Evolutionary conservation across 2,888 invertebrate species (phyloP).

Genomic region (Nebria salina): DNA sequence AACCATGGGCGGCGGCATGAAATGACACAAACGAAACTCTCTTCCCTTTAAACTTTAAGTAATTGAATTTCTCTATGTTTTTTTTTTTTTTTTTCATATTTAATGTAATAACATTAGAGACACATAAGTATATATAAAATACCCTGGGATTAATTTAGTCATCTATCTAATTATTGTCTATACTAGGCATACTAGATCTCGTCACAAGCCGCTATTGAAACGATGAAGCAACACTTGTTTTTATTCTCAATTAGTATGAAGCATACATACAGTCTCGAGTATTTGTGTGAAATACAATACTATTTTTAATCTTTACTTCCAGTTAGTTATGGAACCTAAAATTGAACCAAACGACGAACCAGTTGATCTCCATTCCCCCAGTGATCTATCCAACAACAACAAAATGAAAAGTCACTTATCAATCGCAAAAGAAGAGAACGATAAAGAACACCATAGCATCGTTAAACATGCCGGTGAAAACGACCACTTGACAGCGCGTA

Average conservation of each 20-base stretch:
- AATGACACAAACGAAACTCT: background rate
- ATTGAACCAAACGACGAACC: conserved; percentile 59
- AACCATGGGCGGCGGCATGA: background rate
- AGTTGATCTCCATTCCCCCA: conserved; percentile 62
- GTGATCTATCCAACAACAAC: conserved; percentile 65
- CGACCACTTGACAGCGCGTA: conserved; percentile 59
- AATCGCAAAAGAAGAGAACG: conserved; percentile 66
- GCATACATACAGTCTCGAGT: too few species aligned
- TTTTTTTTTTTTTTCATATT: background rate
- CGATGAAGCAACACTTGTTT: too few species aligned
- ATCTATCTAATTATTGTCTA: too few species aligned
- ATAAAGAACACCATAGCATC: conserved; percentile 55
- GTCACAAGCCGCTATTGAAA: too few species aligned
- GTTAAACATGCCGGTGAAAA: conserved; percentile 53
- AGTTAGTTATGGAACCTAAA: conserved; percentile 51
- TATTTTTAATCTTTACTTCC: conserved; percentile 22
- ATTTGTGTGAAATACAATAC: background rate
- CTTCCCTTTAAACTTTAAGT: background rate
- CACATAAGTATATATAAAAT: too few species aligned
- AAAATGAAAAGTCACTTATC: conserved; percentile 66
- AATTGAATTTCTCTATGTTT: background rate
- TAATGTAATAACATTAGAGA: background rate
- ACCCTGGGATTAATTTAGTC: too few species aligned
- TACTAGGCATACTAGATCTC: too few species aligned
- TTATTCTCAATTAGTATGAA: too few species aligned